phyloP scores from a whole-genome alignment of 23 tunicate genomes.

The Oikopleura dioica region DNA sequence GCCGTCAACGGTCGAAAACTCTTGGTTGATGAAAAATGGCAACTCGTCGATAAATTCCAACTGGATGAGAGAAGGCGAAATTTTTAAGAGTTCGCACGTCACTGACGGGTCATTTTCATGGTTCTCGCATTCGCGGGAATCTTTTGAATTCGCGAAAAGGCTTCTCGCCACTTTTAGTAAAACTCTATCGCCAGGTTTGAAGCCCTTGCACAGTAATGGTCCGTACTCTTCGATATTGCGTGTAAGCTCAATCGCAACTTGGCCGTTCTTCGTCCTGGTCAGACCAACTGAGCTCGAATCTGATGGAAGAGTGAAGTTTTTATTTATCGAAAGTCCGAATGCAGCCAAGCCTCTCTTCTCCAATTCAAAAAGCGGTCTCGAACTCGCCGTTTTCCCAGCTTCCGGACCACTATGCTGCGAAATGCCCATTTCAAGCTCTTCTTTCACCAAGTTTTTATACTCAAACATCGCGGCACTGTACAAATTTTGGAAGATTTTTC shows the following conservation, averaged over 20 bases:
- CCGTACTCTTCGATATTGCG: neutral
- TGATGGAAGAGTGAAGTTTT: neutral
- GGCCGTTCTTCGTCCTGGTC: neutral
- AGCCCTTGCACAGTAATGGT: neutral
- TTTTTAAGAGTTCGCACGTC: no score
- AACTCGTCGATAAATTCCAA: neutral
- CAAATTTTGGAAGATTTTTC: no score
- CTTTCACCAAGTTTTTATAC: no score
- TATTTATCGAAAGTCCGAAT: neutral
- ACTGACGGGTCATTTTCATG: no score
- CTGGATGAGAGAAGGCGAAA: no score
- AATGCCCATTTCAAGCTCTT: no score
- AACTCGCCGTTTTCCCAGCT: neutral
- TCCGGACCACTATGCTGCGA: no score
- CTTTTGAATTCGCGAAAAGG: no score
- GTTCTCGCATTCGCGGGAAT: no score
- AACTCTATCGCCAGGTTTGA: neutral
- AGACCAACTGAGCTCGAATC: neutral
- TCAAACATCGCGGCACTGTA: no score
- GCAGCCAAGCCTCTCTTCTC: neutral
- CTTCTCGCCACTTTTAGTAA: no score
- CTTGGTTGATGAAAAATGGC: neutral
- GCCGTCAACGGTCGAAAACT: neutral
- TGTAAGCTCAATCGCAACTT: neutral
- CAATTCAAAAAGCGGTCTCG: neutral